Percentiles rank a stretch among this genome's conserved stretches.
Evolutionary conservation across 2,113 vertebrate genomes (phyloP).

Genomic region (Beaufortia kweichowensis): DNA sequence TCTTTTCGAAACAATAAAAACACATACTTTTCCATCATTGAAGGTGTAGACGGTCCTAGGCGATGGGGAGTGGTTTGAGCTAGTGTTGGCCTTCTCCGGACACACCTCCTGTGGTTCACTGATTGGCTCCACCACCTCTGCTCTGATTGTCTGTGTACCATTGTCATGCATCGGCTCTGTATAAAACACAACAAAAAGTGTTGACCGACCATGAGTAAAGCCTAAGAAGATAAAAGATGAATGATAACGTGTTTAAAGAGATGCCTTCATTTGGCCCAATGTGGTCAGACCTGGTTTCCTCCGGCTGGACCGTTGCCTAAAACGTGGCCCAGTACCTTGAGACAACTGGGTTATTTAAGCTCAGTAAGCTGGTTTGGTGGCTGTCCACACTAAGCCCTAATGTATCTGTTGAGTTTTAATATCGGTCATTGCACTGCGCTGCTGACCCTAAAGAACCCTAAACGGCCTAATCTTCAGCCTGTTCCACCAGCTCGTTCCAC

Average conservation of each 20-base stretch:
- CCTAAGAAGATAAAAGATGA: not conserved
- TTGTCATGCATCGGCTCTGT: constrained; percentile 82
- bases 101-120: constrained; percentile 74
- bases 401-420: constrained; percentile 75
- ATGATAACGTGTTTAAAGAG: constrained; percentile 1
- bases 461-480: constrained; percentile 68
- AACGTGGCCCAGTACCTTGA: constrained; percentile 43
- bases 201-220: not conserved
- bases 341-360: constrained; percentile 67
- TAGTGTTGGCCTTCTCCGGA: constrained; percentile 80
- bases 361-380: constrained; percentile 72
- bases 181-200: constrained; percentile 42
- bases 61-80: constrained; percentile 79
- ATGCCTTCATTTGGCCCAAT: constrained; percentile 2
- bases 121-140: constrained; percentile 77
- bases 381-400: constrained; percentile 67
- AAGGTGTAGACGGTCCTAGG: constrained; percentile 79
- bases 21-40: constrained; percentile 78
- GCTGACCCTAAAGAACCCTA: constrained; percentile 62
- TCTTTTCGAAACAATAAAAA: not conserved
- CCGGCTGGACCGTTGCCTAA: constrained; percentile 17
- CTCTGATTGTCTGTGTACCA: constrained; percentile 83
- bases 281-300: constrained; percentile 7
- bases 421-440: constrained; percentile 63
- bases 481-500: constrained; percentile 65